These are phyloP conservation scores for Uloborus plumipes DNA, from an alignment of 2,888 invertebrate species.

Conservation along the genomic window DNA sequence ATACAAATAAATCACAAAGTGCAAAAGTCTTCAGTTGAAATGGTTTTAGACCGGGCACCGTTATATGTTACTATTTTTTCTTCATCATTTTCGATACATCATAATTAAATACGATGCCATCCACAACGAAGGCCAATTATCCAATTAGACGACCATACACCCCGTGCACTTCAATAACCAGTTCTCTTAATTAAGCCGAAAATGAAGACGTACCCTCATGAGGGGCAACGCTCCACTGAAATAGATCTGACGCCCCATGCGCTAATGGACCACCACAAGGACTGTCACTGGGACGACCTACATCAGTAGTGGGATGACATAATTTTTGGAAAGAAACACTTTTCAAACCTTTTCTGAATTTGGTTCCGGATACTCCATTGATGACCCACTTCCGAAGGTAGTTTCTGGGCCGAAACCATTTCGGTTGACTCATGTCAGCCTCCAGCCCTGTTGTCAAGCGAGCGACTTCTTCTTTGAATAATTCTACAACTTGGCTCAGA, in stretches of 20 bases:
- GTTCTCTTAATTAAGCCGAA: no score
- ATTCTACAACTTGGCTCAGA: no score
- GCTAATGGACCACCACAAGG: constrained; percentile 5
- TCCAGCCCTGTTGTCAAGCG: background rate
- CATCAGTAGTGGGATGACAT: constrained; percentile 2
- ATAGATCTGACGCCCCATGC: background rate
- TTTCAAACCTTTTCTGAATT: constrained; percentile 12
- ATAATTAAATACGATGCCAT: no score
- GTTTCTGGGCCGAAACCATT: constrained; percentile 14
- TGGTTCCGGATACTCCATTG: constrained; percentile 10
- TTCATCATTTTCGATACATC: no score
- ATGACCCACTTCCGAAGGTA: constrained; percentile 7
- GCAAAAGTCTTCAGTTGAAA: no score
- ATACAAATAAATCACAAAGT: no score
- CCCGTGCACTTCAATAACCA: no score
- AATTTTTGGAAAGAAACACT: background rate
- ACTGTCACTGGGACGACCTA: constrained; percentile 8
- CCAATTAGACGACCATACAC: no score
- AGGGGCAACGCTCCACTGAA: constrained; percentile 2
- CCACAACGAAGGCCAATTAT: no score
- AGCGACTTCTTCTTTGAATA: background rate
- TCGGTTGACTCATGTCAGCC: constrained; percentile 1
- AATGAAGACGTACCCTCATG: background rate
- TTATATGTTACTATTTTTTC: no score
- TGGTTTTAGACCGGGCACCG: no score